phyloP scores from a whole-genome alignment of 2,888 invertebrate species.

The Galeruca laticollis region DNA sequence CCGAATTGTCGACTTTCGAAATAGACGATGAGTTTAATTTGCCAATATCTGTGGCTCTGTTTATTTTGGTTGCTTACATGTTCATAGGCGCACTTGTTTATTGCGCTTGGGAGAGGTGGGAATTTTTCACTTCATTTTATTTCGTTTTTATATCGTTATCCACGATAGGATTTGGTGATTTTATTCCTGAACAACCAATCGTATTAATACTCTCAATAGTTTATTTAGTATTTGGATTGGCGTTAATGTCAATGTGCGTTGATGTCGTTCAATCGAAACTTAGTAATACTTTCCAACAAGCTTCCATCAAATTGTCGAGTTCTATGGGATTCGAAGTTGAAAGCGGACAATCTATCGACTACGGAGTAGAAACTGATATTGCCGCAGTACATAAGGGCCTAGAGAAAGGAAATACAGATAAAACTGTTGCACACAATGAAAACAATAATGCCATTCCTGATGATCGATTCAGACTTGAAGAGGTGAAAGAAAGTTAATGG shows the following conservation, averaged over 20 bases:
- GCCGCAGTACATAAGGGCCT: background rate
- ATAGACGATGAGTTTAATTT: slow-evolving; percentile 95
- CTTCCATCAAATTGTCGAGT: slow-evolving; percentile 86
- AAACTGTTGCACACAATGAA: background rate
- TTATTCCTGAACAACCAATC: slow-evolving; percentile 83
- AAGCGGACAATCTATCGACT: background rate
- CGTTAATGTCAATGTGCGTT: slow-evolving; percentile 96
- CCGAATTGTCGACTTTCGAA: slow-evolving; percentile 81
- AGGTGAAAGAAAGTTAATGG: background rate
- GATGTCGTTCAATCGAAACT: slow-evolving; percentile 90
- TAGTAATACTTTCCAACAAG: slow-evolving; percentile 85
- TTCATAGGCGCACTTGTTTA: slow-evolving; percentile 87
- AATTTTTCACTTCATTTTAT: slow-evolving; percentile 94
- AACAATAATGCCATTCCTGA: background rate
- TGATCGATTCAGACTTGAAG: background rate
- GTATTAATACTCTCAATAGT: slow-evolving; percentile 92
- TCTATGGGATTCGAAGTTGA: slow-evolving; percentile 85
- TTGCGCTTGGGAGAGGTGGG: slow-evolving; percentile 84
- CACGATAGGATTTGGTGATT: slow-evolving; percentile 96
- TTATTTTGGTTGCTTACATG: slow-evolving; percentile 87
- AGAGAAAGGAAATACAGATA: background rate
- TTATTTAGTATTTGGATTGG: slow-evolving; percentile 93
- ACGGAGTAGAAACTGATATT: background rate
- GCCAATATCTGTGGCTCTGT: slow-evolving; percentile 89
- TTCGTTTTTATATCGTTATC: slow-evolving; percentile 98